Percentiles rank a stretch among this genome's conserved stretches.
These are phyloP conservation scores for Calidris pygmaea DNA, from an alignment of 2,113 vertebrate genomes.

Conservation along the genomic window DNA sequence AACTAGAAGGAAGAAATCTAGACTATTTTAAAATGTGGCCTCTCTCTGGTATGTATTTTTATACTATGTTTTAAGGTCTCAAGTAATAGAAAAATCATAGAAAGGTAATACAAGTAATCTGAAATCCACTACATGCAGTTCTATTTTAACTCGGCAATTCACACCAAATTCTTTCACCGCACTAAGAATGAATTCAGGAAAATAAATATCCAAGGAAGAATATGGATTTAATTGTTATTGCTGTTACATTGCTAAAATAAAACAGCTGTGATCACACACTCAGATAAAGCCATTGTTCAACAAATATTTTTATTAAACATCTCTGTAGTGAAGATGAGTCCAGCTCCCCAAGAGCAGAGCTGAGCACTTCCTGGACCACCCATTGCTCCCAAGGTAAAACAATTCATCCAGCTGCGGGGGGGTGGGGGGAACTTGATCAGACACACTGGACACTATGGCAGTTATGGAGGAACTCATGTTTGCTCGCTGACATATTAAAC, in stretches of 20 bases:
- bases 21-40: neutral
- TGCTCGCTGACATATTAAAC: neutral
- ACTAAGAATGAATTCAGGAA: conserved; percentile 70
- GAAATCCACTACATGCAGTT: conserved; percentile 1
- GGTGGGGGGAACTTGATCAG: neutral
- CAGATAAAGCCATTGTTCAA: conserved; percentile 76
- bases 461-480: neutral
- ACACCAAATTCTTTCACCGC: conserved; percentile 70
- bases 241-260: conserved; percentile 75
- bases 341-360: conserved; percentile 59
- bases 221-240: conserved; percentile 76
- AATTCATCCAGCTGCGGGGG: neutral
- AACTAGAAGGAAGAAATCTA: neutral
- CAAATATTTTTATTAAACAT: conserved; percentile 73
- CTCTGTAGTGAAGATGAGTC: conserved; percentile 57
- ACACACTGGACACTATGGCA: neutral
- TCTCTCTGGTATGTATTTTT: neutral
- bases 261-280: conserved; percentile 80
- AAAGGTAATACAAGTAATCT: conserved; percentile 25
- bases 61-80: neutral
- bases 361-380: conserved; percentile 68
- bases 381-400: conserved; percentile 54
- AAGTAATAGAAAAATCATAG: neutral
- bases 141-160: conserved; percentile 56
- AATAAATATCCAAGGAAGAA: conserved; percentile 76